Percentiles rank a stretch among this genome's conserved stretches.
phyloP scores from a whole-genome alignment of 2,888 invertebrate species.

The Sesamia inferens region DNA sequence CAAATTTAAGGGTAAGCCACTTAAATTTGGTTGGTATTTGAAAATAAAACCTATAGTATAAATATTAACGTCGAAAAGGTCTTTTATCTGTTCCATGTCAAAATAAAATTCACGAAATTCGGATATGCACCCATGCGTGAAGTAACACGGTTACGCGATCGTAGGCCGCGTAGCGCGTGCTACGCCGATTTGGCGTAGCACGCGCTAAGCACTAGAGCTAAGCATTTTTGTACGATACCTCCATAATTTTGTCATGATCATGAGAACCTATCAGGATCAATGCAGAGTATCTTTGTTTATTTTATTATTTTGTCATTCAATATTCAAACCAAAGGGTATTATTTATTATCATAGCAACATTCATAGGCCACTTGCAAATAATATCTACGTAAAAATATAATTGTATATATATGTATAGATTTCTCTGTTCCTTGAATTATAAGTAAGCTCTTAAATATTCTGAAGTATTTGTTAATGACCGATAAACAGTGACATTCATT shows the following conservation, averaged over 20 bases:
- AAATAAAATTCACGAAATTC: neutral
- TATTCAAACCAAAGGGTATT: neutral
- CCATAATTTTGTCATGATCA: neutral
- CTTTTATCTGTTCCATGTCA: too few species aligned
- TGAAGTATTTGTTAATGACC: neutral
- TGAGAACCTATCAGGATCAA: too few species aligned
- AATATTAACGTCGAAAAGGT: neutral
- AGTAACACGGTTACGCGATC: neutral
- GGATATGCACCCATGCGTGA: neutral
- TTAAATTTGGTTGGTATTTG: too few species aligned
- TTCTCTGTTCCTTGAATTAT: neutral
- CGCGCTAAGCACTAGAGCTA: neutral
- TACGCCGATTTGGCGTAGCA: constrained; percentile 35
- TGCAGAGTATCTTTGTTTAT: neutral
- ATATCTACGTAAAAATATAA: neutral
- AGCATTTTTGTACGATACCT: neutral
- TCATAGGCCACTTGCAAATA: neutral
- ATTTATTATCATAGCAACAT: neutral
- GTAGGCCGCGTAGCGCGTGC: constrained; percentile 39
- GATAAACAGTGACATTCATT: constrained; percentile 20
- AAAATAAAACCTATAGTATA: too few species aligned
- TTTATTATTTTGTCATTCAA: neutral
- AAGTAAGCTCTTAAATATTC: neutral
- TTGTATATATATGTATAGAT: neutral
- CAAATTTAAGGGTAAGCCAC: too few species aligned